Evolutionary conservation across 1,140 invertebrate species (phyloP), one percentile per base, ranked within the genome.

Genomic region (Hormaphis cornu): DNA sequence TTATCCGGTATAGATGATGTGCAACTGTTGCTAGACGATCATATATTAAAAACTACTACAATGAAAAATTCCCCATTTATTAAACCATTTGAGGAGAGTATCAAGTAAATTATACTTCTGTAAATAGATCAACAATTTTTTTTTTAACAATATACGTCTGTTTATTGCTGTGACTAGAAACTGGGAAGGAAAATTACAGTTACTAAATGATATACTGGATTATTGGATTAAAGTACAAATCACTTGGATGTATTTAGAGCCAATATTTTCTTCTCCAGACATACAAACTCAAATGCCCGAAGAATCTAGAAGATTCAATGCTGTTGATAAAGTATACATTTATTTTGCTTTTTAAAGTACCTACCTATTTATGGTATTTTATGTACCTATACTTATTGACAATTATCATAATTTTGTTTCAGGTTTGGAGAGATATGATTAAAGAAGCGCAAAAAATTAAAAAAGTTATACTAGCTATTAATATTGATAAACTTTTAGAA

Each of bases 11-110:
- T 97, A 2, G 95, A 98, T 80, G 93, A 97, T 74, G 96, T 98
- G 76, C 95, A 98, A 81, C 79, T 95, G n/a, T 78, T 95, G 37
- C 78, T 98, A 20, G 95, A 98, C 79, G 95, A 98, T 79, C 95
- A 98, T 78, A 89, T 97, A 72, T 90, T 97, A 8, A 97, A 97
- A 79, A 93, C 93, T 16, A 93, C 97, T 78, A 97, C 94, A 1
- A 97, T 98, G 93, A 90, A 95, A 78, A 94, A 93, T 75, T 97
- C 94, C 12, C 90, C 94, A 1, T 97, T 95, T 75, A 96, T 97
- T 70, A 96, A 95, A 76, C 95, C 95, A 1, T 97, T 98, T 77
- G 91, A 90, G 77, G 83, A 84, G 69, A 83, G 85, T 73, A 90
- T 89, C 61, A 73, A 85, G 88, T 90, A 78, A 83, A 85, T 82